These are phyloP conservation scores for Axea sp. DNA, from an alignment of 2,888 invertebrate species.

Conservation along the genomic window DNA sequence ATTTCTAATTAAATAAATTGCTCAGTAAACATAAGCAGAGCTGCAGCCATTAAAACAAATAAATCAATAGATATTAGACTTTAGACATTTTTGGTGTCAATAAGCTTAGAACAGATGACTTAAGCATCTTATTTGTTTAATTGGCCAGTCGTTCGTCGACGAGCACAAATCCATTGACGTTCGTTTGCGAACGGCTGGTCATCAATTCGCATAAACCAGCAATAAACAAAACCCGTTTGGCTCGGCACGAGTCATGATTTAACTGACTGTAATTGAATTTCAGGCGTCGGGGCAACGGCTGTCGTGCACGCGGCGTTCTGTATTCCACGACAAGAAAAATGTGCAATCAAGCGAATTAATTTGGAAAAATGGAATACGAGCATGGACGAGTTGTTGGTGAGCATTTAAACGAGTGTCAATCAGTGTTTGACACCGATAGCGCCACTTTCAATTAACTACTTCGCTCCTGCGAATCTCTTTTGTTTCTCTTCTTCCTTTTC, in stretches of 20 bases:
- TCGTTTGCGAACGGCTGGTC: neutral
- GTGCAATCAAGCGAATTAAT: conserved; percentile 99
- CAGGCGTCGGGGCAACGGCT: conserved; percentile 97
- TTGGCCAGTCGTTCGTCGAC: neutral
- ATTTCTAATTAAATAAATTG: too few species aligned
- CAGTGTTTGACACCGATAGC: conserved; percentile 40
- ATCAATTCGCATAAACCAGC: conserved; percentile 11
- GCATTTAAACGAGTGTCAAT: conserved; percentile 76
- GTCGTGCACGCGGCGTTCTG: conserved; percentile 97
- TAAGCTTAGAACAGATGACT: too few species aligned
- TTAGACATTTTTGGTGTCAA: too few species aligned
- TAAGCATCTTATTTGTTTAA: too few species aligned
- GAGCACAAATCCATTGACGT: neutral
- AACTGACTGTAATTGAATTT: conserved; percentile 63
- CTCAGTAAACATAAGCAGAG: too few species aligned
- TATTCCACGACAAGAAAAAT: conserved; percentile 93
- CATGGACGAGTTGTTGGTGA: conserved; percentile 96
- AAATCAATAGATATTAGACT: too few species aligned
- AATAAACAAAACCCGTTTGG: conserved; percentile 13
- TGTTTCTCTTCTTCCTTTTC: neutral
- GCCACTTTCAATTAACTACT: conserved; percentile 3
- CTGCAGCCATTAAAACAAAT: too few species aligned
- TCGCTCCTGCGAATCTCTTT: neutral
- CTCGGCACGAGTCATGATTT: conserved; percentile 29
- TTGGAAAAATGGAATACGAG: conserved; percentile 99